Evolutionary conservation across 2,113 vertebrate genomes (phyloP).

Genomic region (Ranitomeya imitator): DNA sequence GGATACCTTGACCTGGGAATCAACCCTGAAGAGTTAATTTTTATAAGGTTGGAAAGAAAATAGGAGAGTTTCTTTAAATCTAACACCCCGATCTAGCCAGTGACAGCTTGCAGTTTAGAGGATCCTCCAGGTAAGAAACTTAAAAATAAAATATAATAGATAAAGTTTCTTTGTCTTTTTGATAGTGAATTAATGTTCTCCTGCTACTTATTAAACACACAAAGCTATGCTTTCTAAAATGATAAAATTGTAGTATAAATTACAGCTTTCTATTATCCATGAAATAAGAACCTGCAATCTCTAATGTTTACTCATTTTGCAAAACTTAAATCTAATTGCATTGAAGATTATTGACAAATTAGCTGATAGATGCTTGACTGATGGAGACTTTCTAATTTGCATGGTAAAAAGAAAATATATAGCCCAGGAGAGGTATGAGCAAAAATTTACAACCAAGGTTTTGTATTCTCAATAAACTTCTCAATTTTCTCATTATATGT

Average conservation of each 20-base stretch:
- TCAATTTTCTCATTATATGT: conserved; percentile 42
- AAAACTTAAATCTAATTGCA: conserved; percentile 9
- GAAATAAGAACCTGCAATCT: conserved; percentile 27
- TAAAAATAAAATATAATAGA: not conserved
- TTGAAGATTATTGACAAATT: conserved; percentile 28
- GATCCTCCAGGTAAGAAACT: no score
- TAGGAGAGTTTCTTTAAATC: no score
- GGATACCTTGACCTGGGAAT: no score
- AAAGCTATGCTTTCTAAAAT: not conserved
- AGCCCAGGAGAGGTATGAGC: not conserved
- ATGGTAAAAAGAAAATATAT: conserved; percentile 39
- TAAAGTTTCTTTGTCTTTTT: not conserved
- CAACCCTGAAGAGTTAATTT: no score
- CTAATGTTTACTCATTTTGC: conserved; percentile 33
- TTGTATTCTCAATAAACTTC: conserved; percentile 38
- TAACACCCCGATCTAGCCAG: no score
- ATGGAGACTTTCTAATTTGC: conserved; percentile 33
- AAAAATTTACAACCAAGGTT: conserved; percentile 34
- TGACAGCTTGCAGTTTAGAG: no score
- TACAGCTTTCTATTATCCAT: conserved; percentile 22
- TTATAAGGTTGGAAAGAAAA: no score
- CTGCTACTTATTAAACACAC: no score
- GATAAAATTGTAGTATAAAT: not conserved
- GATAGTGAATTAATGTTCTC: not conserved
- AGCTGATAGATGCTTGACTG: conserved; percentile 26